Percentiles rank a stretch among this genome's conserved stretches.
Evolutionary conservation across 2,888 invertebrate genomes (phyloP).

Genomic region (Diarsia dahlii): DNA sequence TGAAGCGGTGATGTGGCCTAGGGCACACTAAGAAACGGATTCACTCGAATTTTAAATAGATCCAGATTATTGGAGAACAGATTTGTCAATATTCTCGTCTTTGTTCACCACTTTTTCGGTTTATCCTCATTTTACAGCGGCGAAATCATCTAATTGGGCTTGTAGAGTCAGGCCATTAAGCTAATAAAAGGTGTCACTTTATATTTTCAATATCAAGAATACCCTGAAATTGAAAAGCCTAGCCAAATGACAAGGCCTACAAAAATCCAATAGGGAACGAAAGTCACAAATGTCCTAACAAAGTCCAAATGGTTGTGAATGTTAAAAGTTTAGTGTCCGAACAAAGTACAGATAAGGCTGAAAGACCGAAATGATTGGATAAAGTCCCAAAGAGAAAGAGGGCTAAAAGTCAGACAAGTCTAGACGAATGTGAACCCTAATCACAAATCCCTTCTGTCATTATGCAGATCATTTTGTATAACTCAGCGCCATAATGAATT

Average conservation of each 20-base stretch:
- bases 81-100: too few species aligned
- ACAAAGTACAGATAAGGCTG: not conserved
- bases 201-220: not conserved
- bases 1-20: too few species aligned
- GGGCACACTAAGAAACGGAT: too few species aligned
- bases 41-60: too few species aligned
- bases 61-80: too few species aligned
- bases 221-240: not conserved
- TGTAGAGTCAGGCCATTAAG: not conserved
- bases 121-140: too few species aligned
- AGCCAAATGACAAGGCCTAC: not conserved
- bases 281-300: not conserved
- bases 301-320: not conserved
- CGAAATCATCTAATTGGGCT: too few species aligned
- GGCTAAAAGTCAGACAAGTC: not conserved
- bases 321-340: not conserved
- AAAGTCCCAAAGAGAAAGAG: not conserved
- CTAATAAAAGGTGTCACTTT: not conserved
- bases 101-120: too few species aligned
- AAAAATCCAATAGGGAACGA: too few species aligned
- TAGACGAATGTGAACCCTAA: not conserved
- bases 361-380: not conserved
- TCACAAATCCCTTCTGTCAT: not conserved
- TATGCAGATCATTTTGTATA: constrained; percentile 9
- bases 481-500: constrained; percentile 6